A percentile compares a stretch with the other conserved stretches of the same genome.
Evolutionary conservation across 1,140 invertebrate species (phyloP).

Genomic region (Drosophila pachea): DNA sequence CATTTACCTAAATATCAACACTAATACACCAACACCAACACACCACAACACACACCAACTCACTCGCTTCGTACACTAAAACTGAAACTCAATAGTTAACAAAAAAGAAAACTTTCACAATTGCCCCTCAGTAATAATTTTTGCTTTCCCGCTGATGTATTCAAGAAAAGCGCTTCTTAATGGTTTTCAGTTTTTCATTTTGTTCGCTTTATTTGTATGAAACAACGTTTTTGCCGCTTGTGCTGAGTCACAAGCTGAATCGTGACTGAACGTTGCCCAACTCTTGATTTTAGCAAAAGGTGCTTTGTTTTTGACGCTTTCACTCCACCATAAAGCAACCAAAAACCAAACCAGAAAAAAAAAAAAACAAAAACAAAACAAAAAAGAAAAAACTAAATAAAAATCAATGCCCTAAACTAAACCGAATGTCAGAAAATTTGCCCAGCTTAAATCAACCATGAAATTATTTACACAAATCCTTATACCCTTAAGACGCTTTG

Average conservation of each 20-base stretch:
- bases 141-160: constrained; percentile 68
- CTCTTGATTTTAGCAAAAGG: constrained; percentile 45
- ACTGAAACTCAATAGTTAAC: constrained; percentile 17
- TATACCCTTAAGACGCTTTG: constrained; percentile 80
- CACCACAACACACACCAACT: background rate
- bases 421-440: constrained; percentile 7
- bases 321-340: constrained; percentile 16
- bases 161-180: constrained; percentile 68
- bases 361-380: constrained; percentile 13
- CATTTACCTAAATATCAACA: background rate
- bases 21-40: constrained; percentile 1
- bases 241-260: constrained; percentile 25
- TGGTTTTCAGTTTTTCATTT: constrained; percentile 61
- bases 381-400: constrained; percentile 2
- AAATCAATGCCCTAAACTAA: constrained; percentile 17
- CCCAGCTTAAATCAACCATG: constrained; percentile 52
- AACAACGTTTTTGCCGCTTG: constrained; percentile 41
- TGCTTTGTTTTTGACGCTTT: constrained; percentile 72
- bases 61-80: constrained; percentile 7
- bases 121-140: constrained; percentile 62
- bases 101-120: constrained; percentile 53
- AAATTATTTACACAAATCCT: constrained; percentile 51
- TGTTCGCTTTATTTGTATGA: constrained; percentile 52
- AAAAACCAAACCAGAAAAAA: background rate
- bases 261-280: constrained; percentile 62